Evolutionary conservation across 2,113 vertebrate species (phyloP).

Genomic region (Psammodynastes pulverulentus): DNA sequence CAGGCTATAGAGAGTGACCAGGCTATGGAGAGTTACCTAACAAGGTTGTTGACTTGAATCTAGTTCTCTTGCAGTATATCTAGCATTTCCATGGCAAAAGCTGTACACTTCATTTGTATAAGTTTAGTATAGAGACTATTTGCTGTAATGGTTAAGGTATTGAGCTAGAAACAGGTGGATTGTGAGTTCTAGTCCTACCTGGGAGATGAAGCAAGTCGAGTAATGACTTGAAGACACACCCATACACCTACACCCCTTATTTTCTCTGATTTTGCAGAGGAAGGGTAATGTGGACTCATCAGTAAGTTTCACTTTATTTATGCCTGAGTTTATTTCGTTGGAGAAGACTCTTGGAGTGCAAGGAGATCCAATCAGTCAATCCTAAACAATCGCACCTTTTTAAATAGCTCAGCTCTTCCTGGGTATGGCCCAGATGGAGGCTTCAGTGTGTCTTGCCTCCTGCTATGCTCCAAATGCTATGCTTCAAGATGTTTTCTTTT

Average conservation of each 20-base stretch:
- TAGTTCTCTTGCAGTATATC: not conserved
- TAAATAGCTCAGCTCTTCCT: not conserved
- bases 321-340: too few relatives aligned
- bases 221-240: not conserved
- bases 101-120: not conserved
- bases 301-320: not conserved
- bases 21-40: not conserved
- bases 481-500: constrained; percentile 4
- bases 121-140: not conserved
- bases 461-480: constrained; percentile 33
- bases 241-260: not conserved
- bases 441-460: not conserved
- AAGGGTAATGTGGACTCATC: not conserved
- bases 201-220: not conserved
- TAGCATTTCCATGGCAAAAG: not conserved
- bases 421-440: constrained; percentile 32
- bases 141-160: not conserved
- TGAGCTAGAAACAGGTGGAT: not conserved
- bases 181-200: not conserved
- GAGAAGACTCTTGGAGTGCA: too few relatives aligned
- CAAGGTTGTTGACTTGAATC: not conserved
- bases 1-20: not conserved
- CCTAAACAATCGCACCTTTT: not conserved
- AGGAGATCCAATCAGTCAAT: too few relatives aligned
- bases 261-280: not conserved